Conservation (phyloP, 1,140 invertebrate genomes). For the Hydropsyche tenuis region DNA sequence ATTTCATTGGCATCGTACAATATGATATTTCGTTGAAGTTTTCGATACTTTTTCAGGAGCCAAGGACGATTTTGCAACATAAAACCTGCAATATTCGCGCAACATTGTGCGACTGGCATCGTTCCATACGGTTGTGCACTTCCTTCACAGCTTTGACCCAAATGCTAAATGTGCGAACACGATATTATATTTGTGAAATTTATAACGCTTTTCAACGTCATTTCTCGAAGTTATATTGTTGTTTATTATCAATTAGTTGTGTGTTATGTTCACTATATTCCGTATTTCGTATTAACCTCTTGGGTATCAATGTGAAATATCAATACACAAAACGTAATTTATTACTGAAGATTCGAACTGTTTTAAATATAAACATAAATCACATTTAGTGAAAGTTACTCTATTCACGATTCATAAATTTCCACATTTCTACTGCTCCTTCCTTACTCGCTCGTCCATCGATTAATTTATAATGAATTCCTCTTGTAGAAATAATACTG, state of each 20-base stretch:
- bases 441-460: background rate
- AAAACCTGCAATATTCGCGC: background rate
- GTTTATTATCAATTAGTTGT: too few species aligned
- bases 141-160: background rate
- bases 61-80: background rate
- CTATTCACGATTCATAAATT: conserved; percentile 29
- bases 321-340: too few species aligned
- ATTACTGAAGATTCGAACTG: too few species aligned
- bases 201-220: background rate
- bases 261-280: too few species aligned
- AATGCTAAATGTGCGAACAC: background rate
- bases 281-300: too few species aligned
- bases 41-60: background rate
- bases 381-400: too few species aligned
- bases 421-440: background rate
- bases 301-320: too few species aligned
- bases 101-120: conserved; percentile 5
- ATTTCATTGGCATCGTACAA: too few species aligned
- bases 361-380: too few species aligned
- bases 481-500: conserved; percentile 4
- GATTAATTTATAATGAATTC: conserved; percentile 30
- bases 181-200: background rate
- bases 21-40: background rate
- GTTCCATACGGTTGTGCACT: conserved; percentile 8
- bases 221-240: background rate